Evolutionary conservation across 2,113 vertebrate species (phyloP), one percentile per base, ranked within the genome.

Genomic region (Hippocampus mohnikei): DNA sequence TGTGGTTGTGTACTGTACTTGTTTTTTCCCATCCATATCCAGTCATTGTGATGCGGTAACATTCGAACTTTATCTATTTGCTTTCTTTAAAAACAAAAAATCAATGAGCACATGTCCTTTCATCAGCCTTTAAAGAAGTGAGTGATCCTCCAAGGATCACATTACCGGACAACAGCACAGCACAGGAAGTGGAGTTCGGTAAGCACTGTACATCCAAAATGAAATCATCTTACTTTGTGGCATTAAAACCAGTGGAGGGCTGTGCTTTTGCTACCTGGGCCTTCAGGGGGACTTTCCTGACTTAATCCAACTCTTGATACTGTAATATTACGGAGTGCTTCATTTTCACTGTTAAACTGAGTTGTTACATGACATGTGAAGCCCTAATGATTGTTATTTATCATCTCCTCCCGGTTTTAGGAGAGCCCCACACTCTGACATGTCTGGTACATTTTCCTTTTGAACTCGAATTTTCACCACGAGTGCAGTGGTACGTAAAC

Each of bases 371-470:
- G 18, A 7, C 42, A 6, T 44, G 10, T 44, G 7, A 61, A 46
- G 27, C 27, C 5, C 12, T 58, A 13, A 60, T 60, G 5, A 23
- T 41, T 66, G 66, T 71, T 48, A 18, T 74, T 65, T 1, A 3
- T 0, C 7, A 13, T 71, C 7, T 72, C 56, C 65, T 74, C 65
- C 8, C 83, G 41, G 16, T 69, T 77, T 9, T 21, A 97, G 95
- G 94, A 78, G 85, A 85, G 69, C 64, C 89, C 56, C 70, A 95
- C 63, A 84, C 73, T 59, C 85, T 97, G 27, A 69, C 42, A 16
- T 98, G 96, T 81, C 71, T 40, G 20, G 93, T 89, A 4, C 46
- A 75, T 33, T 95, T 95, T 89, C 91, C 90, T 12, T 93, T 85
- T 75, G 92, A 94, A 90, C 77, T 0, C 15, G 3, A 53, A 20